Evolutionary conservation across 2,797 vertebrate genomes (phyloP), one percentile per base, ranked within the genome.

Genomic region (Liparis tanakae): DNA sequence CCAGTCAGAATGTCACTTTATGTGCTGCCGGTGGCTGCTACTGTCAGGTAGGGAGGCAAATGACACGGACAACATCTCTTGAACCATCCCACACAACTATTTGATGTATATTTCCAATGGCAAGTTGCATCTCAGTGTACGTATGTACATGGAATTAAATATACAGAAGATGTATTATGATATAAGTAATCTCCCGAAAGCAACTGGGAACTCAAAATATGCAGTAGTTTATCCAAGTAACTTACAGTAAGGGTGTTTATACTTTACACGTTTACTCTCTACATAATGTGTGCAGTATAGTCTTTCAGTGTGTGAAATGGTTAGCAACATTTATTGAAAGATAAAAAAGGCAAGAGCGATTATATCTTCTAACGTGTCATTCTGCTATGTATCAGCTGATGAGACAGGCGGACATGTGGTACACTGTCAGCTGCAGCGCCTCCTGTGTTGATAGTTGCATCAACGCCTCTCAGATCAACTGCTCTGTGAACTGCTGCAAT

Each of bases 401-500:
- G 7, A 93, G 78, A 70, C 59, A 83, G 55, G 87, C 58, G 18
- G 36, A 85, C 63, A 86, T 61, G 0, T 79, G 48, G 74, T 95
- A 94, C 85, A 82, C n/a, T 0, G 93, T 84, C 0, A 0, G 63
- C 17, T 96, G 96, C 88, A 94, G 80, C 48, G 30, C 43, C 0
- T 14, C 56, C 0, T 97, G 96, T 12, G 22, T 68, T 7, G 2
- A 4, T 10, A 5, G 51, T 53, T 93, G 90, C 7, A 2, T n/a
- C 73, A 88, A 89, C 71, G 36, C 4, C 0, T 22, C 63, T 6
- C 70, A 85, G 62, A 74, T 44, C 70, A 73, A 68, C 61, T 97
- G 96, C 33, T 61, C 80, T 9, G 57, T 93, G 59, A 73, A 78
- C 4, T 96, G 96, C 88, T 97, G 94, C 64, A 68, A 85, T 18